Evolutionary conservation across 2,888 invertebrate species (phyloP), one percentile per base, ranked within the genome.

Genomic region (Drosophila melanosoma): DNA sequence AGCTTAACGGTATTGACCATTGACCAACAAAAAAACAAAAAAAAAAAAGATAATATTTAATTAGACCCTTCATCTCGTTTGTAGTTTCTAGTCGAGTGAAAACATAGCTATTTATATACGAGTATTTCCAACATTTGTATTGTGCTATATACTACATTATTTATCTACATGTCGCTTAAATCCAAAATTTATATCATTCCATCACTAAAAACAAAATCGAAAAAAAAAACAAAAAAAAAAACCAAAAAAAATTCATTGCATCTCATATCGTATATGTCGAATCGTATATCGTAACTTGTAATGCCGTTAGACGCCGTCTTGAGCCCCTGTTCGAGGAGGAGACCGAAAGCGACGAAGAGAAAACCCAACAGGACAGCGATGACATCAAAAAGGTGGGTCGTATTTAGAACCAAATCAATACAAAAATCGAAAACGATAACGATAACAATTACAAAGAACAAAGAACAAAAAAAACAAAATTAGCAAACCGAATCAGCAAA

Each of bases 251-350:
- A 79, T 76, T 81, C 80, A 75, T 70, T 67, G 74, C 87, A 89
- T 82, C 67, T 66, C 75, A 80, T 76, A 78, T 69, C 85, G 83
- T 79, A 69, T 73, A 59, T 29, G 29, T 66, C 77, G 83, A 68
- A 77, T 69, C 84, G 75, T 76, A 80, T 81, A 79, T 73, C 87
- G 83, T 81, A 69, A 81, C 54, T 75, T 78, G 85, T 76, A 93
- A 84, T 84, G 85, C 85, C 29, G 29, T 74, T 92, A 95, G 96
- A 92, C 94, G 96, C 93, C 95, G 97, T 82, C 93, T 97, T 90
- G 97, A 97, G 92, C 97, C 97, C 58, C 94, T 97, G 8, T 95
- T 96, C 79, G 97, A 97, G 93, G 97, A 97, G 93, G 97, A 97
- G 82, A 96, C 96, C 26, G 96, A 96, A 89, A 95, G 95, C 82